A percentile compares a stretch with the other conserved stretches of the same genome.
These are phyloP conservation scores for Oncorhynchus mykiss DNA, from an alignment of 2,113 vertebrate species.

Conservation along the genomic window DNA sequence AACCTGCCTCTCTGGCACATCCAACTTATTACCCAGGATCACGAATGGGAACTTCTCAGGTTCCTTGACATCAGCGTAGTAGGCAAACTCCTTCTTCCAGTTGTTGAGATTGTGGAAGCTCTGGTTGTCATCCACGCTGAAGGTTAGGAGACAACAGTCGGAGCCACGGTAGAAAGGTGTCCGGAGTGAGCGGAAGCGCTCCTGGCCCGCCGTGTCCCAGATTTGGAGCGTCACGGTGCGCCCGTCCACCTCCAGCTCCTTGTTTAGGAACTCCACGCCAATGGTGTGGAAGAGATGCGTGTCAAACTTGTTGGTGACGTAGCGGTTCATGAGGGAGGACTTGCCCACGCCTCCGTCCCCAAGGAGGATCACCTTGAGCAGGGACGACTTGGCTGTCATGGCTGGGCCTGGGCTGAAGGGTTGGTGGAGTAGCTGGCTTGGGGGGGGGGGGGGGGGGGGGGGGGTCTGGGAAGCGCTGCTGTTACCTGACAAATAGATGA, in stretches of 20 bases:
- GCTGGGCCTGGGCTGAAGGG: slow-evolving; percentile 18
- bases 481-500: too few species aligned
- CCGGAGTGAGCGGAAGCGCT: slow-evolving; percentile 92
- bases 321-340: slow-evolving; percentile 97
- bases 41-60: slow-evolving; percentile 92
- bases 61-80: slow-evolving; percentile 93
- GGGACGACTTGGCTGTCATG: slow-evolving; percentile 85
- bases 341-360: slow-evolving; percentile 96
- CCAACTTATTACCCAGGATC: slow-evolving; percentile 93
- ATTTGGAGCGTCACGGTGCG: slow-evolving; percentile 93
- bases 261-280: slow-evolving; percentile 96
- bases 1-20: slow-evolving; percentile 87
- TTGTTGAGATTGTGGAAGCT: slow-evolving; percentile 92
- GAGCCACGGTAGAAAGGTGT: slow-evolving; percentile 96
- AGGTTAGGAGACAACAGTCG: slow-evolving; percentile 97
- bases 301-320: slow-evolving; percentile 94
- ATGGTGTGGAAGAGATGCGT: slow-evolving; percentile 95
- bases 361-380: slow-evolving; percentile 93
- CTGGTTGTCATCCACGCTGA: slow-evolving; percentile 92
- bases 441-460: background rate
- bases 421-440: background rate
- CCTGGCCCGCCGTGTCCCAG: slow-evolving; percentile 97
- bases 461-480: background rate
- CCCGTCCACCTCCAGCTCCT: slow-evolving; percentile 94
- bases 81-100: slow-evolving; percentile 98